phyloP scores from a whole-genome alignment of 2,888 invertebrate genomes.

The Priocnemis perturbator region DNA sequence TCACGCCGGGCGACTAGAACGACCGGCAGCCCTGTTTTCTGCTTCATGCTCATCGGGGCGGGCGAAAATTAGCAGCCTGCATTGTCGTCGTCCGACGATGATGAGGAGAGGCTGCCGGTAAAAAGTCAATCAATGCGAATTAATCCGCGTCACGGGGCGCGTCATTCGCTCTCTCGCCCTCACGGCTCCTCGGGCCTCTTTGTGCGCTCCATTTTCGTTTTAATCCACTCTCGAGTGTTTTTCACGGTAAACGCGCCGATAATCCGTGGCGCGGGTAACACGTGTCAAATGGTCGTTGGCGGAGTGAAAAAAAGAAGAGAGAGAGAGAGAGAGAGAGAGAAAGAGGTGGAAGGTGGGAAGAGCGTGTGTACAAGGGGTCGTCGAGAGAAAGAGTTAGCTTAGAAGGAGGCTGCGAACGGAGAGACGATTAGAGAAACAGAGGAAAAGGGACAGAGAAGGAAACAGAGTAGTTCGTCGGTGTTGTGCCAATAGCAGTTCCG shows the following conservation, averaged over 20 bases:
- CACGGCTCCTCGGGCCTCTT: slow-evolving; percentile 6
- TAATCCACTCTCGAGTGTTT: slow-evolving; percentile 13
- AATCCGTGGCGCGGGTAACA: slow-evolving; percentile 52
- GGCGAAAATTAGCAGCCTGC: too few relatives aligned
- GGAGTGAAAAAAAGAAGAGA: slow-evolving; percentile 17
- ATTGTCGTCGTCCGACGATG: background rate
- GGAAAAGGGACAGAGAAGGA: slow-evolving; percentile 36
- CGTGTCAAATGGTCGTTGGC: slow-evolving; percentile 27
- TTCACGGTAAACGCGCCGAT: slow-evolving; percentile 43
- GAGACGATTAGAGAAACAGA: slow-evolving; percentile 10
- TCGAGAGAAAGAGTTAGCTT: background rate
- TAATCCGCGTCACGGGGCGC: slow-evolving; percentile 25
- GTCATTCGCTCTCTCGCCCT: slow-evolving; percentile 9
- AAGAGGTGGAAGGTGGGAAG: slow-evolving; percentile 10
- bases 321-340: slow-evolving; percentile 2
- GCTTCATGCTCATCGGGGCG: too few relatives aligned
- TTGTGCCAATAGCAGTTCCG: slow-evolving; percentile 64
- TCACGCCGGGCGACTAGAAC: too few relatives aligned
- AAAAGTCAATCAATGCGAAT: slow-evolving; percentile 9
- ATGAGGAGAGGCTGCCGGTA: background rate
- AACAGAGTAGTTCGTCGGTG: slow-evolving; percentile 35
- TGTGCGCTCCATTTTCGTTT: slow-evolving; percentile 8
- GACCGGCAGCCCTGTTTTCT: too few relatives aligned
- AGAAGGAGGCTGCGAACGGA: slow-evolving; percentile 2
- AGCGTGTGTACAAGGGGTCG: slow-evolving; percentile 4